Base-by-base conservation (phyloP, 2,113 vertebrate species). In the Amblyopsis rosae region DNA sequence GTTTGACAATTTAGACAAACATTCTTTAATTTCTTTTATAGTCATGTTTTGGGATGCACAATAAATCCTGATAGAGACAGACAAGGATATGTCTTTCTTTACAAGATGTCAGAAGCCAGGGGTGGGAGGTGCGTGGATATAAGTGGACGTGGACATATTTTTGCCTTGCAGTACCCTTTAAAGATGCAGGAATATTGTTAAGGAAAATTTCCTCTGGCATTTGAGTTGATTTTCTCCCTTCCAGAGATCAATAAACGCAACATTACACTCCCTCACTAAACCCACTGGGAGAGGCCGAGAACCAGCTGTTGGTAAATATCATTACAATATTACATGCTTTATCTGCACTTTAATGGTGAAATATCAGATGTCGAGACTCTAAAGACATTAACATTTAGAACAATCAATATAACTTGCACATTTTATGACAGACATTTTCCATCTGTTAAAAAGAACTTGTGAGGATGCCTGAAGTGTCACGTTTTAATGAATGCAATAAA, bases 291-390 rank as follows among this genome's bases (percentile, higher is more conserved):
- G 70, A 48, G 74, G 70, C 54, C 47, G 78, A 75, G 65, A 82
- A 91, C 83, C 90, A 92, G 87, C 87, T 93, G 90, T 89, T 88
- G 85, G 90, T 90, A 93, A 92, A 93, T 91, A 91, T 92, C 85
- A 90, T 90, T 88, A 86, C 75, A 86, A 85, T 87, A 87, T 82
- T 86, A 88, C 84, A 88, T 88, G 77, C 73, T 89, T 90, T 90
- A 91, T 87, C 76, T 77, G 79, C 76, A 65, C 72, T 80, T 88
- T 91, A 88, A 90, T 89, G 75, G 77, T 89, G 87, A 91, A 88
- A 89, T 86, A 89, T 92, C 84, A 85, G 79, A 90, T 85, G 81
- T 85, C 84, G 86, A 71, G 69, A 81, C 78, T 79, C 82, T 75
- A 81, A 87, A 84, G 79, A 84, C 86, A 89, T 92, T 91, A 92